A percentile compares a stretch with the other conserved stretches of the same genome.
Evolutionary conservation across 2,113 vertebrate genomes (phyloP).

Genomic region (Notarius lentiginosus): DNA sequence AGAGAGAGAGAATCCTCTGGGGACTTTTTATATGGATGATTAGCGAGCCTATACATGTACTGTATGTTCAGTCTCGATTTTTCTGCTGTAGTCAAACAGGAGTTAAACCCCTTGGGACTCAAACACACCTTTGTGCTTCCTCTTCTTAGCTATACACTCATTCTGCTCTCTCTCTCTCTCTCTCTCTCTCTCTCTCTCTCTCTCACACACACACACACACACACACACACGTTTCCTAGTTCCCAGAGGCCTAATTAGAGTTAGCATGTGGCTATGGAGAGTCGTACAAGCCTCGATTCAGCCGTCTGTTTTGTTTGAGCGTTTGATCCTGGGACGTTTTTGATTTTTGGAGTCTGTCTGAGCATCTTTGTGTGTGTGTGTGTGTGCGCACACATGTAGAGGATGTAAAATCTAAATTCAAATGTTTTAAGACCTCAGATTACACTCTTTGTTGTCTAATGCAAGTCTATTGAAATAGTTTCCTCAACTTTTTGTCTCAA

Average conservation of each 20-base stretch:
- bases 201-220: conserved; percentile 25
- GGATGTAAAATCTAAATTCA: not conserved
- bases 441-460: not conserved
- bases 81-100: not conserved
- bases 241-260: conserved; percentile 47
- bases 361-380: not conserved
- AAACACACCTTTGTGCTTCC: not conserved
- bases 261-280: conserved; percentile 15
- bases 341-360: not conserved
- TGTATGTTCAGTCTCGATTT: not conserved
- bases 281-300: not conserved
- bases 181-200: too few species aligned
- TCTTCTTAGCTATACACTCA: conserved; percentile 25
- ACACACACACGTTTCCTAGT: conserved; percentile 7
- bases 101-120: not conserved
- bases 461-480: not conserved
- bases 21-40: not conserved
- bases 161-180: not conserved
- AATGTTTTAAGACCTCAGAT: conserved; percentile 4
- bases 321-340: conserved; percentile 11
- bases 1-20: not conserved
- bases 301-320: not conserved
- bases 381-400: not conserved
- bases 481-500: not conserved
- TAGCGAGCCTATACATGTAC: conserved; percentile 1